These are phyloP conservation scores for Heteropelma amictum DNA, from an alignment of 2,888 invertebrate genomes.

Conservation along the genomic window DNA sequence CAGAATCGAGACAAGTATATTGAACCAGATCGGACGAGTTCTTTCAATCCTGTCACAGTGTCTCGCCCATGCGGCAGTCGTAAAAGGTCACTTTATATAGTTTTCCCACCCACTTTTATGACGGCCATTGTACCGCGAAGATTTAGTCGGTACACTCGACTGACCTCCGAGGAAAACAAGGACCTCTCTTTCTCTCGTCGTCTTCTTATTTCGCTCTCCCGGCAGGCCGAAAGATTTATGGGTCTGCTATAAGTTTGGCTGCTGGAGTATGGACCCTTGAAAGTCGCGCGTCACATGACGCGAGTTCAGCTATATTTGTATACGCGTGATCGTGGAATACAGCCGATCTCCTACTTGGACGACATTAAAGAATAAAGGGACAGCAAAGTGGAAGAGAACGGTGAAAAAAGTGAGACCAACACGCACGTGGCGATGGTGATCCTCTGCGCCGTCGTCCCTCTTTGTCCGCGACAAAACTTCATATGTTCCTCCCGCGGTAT, in stretches of 20 bases:
- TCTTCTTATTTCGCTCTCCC: conserved; percentile 52
- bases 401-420: conserved; percentile 56
- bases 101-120: conserved; percentile 69
- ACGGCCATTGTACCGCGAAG: conserved; percentile 66
- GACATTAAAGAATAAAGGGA: conserved; percentile 24
- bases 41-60: conserved; percentile 63
- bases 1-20: conserved; percentile 53
- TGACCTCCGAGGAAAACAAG: conserved; percentile 71
- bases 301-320: conserved; percentile 45
- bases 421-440: conserved; percentile 62
- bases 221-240: conserved; percentile 42
- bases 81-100: conserved; percentile 74
- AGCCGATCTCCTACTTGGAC: conserved; percentile 2
- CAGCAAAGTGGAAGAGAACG: neutral
- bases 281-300: conserved; percentile 41
- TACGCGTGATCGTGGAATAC: conserved; percentile 1
- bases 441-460: conserved; percentile 35
- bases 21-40: conserved; percentile 6
- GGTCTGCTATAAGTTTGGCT: conserved; percentile 25
- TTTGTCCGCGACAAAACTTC: conserved; percentile 41
- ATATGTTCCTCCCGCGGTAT: conserved; percentile 3
- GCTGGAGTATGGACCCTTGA: conserved; percentile 33
- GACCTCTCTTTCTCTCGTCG: conserved; percentile 46
- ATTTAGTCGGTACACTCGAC: conserved; percentile 71
- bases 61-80: conserved; percentile 63